These are phyloP conservation scores for Epirrhoe alternata DNA, from an alignment of 2,888 invertebrate genomes.

Conservation along the genomic window DNA sequence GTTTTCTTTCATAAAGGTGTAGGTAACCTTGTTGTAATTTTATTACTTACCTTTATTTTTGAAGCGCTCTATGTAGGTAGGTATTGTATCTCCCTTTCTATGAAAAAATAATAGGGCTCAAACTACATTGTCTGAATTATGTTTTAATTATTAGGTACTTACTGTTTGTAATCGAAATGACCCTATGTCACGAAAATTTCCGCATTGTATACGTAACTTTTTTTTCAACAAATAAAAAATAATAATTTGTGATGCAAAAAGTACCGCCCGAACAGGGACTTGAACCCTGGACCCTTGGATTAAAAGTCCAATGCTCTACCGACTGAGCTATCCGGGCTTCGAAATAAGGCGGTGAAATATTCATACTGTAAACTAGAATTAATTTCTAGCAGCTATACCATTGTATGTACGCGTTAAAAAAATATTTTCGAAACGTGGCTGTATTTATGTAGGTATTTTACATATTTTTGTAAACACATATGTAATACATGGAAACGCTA, in stretches of 20 bases:
- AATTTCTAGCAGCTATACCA: neutral
- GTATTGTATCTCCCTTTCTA: too few relatives aligned
- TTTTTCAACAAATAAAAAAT: constrained; percentile 7
- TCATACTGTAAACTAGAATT: neutral
- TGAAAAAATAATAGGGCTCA: neutral
- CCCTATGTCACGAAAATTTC: neutral
- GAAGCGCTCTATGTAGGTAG: too few relatives aligned
- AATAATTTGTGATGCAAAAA: constrained; percentile 32
- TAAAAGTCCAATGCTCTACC: constrained; percentile 92
- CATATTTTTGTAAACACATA: neutral
- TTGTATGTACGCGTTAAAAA: too few relatives aligned
- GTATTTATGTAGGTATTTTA: neutral
- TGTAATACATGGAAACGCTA: neutral
- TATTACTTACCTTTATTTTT: too few relatives aligned
- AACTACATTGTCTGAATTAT: neutral
- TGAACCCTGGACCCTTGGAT: constrained; percentile 92
- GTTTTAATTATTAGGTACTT: neutral
- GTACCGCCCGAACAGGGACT: constrained; percentile 89
- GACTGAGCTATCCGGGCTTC: constrained; percentile 89
- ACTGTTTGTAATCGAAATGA: constrained; percentile 2
- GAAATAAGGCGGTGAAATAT: constrained; percentile 1
- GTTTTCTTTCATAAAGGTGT: constrained; percentile 12
- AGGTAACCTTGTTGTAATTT: neutral
- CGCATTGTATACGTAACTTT: neutral
- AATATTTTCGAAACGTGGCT: too few relatives aligned